phyloP scores from a whole-genome alignment of 2,797 vertebrate genomes.

The Lepus oiostolus region DNA sequence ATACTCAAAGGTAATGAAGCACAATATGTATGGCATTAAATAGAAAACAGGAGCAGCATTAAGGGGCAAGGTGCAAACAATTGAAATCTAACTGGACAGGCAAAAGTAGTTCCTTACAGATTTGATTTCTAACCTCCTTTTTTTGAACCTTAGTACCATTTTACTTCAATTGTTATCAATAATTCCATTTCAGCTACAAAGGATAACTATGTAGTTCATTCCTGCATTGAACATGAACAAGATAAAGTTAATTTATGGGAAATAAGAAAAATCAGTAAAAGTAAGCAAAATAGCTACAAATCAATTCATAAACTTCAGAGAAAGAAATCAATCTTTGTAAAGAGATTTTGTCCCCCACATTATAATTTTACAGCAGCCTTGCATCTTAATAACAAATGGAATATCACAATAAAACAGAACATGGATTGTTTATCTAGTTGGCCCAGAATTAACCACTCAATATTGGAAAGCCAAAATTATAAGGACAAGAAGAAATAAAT shows the following conservation, averaged over 20 bases:
- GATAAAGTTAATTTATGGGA: constrained; percentile 58
- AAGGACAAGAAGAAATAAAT: constrained; percentile 15
- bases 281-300: constrained; percentile 2
- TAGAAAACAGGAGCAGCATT: background rate
- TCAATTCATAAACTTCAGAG: constrained; percentile 29
- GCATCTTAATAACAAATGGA: constrained; percentile 47
- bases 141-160: background rate
- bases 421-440: constrained; percentile 14
- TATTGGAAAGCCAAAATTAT: constrained; percentile 25
- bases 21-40: constrained; percentile 42
- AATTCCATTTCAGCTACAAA: constrained; percentile 48
- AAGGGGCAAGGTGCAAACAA: background rate
- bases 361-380: constrained; percentile 51
- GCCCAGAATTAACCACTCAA: constrained; percentile 6
- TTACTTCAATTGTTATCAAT: constrained; percentile 1
- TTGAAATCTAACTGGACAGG: constrained; percentile 4
- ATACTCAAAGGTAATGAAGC: background rate
- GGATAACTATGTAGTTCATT: background rate
- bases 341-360: background rate
- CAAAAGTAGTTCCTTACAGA: background rate
- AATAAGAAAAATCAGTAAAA: constrained; percentile 33
- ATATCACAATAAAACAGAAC: constrained; percentile 10
- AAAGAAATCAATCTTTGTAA: constrained; percentile 33
- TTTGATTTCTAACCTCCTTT: background rate
- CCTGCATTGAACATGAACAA: background rate